Evolutionary conservation across 1,140 invertebrate genomes (phyloP).

Genomic region (Drosophila sechellia): DNA sequence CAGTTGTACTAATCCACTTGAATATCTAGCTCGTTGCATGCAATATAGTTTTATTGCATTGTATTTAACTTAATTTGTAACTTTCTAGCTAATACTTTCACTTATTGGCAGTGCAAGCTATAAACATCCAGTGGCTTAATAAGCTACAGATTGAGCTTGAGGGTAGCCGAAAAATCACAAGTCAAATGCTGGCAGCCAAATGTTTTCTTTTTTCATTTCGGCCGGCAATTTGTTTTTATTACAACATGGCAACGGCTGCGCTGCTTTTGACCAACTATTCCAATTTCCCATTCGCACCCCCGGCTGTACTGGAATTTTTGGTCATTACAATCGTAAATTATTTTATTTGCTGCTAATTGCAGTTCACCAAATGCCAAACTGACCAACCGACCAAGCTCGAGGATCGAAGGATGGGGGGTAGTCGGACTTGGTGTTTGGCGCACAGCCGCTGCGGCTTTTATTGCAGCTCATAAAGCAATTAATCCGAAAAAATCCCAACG

Average conservation of each 20-base stretch:
- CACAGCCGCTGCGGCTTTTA: slow-evolving; percentile 50
- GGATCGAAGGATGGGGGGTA: neutral
- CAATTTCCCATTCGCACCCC: neutral
- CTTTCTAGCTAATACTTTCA: too few species aligned
- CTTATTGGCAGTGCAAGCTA: slow-evolving; percentile 14
- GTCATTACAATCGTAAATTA: slow-evolving; percentile 80
- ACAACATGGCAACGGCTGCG: slow-evolving; percentile 51
- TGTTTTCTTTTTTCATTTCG: neutral
- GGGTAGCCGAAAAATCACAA: slow-evolving; percentile 10
- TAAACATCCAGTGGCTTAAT: slow-evolving; percentile 72
- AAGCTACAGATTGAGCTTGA: slow-evolving; percentile 35
- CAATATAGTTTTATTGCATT: too few species aligned
- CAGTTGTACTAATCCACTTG: too few species aligned
- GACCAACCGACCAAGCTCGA: slow-evolving; percentile 14
- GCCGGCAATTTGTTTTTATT: slow-evolving; percentile 65
- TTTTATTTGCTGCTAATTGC: slow-evolving; percentile 83
- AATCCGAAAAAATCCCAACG: slow-evolving; percentile 46
- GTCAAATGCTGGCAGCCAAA: neutral
- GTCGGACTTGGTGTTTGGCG: too few species aligned
- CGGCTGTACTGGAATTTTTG: slow-evolving; percentile 38
- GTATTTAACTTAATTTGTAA: too few species aligned
- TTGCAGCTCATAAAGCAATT: slow-evolving; percentile 81
- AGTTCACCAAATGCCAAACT: slow-evolving; percentile 65
- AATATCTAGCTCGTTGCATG: too few species aligned
- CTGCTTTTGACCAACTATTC: slow-evolving; percentile 1